Percentiles rank a stretch among this genome's conserved stretches.
Conservation (phyloP, 2,888 invertebrate species). For the Frankliniella fusca region DNA sequence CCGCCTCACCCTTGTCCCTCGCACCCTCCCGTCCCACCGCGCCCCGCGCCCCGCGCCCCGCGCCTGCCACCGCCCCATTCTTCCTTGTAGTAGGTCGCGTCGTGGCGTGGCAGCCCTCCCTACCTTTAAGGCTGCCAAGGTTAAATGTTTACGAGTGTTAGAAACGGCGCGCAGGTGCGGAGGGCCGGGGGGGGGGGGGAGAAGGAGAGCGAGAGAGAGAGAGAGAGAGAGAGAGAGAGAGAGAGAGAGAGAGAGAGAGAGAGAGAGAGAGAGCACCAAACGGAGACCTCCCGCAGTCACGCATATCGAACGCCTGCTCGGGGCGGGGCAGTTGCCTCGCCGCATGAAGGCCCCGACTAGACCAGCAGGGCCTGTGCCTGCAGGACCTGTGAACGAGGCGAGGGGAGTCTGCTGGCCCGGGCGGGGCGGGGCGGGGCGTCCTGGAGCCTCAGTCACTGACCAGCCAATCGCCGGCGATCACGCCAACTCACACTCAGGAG, state of each 20-base stretch:
- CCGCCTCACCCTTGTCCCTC: neutral
- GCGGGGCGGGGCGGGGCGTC: neutral
- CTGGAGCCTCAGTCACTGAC: neutral
- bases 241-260: no score
- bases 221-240: no score
- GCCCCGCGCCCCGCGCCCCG: neutral
- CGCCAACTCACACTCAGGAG: neutral
- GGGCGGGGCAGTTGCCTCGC: neutral
- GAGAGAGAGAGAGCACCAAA: neutral
- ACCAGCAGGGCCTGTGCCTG: neutral
- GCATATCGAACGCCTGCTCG: neutral
- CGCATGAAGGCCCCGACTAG: neutral
- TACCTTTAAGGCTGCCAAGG: neutral
- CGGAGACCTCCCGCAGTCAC: neutral
- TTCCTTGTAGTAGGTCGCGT: no score
- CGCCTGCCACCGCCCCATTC: no score
- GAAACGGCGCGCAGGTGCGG: neutral
- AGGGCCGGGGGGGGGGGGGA: no score
- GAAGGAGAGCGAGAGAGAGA: no score
- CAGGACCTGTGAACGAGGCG: neutral
- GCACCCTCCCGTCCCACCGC: neutral
- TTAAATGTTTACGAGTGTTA: neutral
- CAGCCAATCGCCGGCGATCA: constrained; percentile 8
- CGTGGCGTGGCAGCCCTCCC: no score
- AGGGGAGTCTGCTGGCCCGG: neutral